These are phyloP conservation scores for Ophonus ardosiacus DNA, from an alignment of 2,888 invertebrate species.

Conservation along the genomic window DNA sequence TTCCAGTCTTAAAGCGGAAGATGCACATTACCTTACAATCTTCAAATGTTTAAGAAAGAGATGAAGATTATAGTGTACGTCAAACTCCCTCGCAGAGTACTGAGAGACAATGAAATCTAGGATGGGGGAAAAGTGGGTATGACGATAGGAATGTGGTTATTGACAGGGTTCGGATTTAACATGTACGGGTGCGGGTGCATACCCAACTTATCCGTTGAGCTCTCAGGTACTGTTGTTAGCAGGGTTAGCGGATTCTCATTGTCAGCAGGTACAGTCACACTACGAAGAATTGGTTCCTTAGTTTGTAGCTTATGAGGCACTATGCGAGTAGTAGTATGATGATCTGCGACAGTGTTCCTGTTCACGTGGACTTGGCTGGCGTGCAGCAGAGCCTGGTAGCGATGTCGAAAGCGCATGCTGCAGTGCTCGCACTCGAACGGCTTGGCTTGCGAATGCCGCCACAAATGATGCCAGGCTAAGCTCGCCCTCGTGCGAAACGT, in stretches of 20 bases:
- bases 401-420: slow-evolving; percentile 74
- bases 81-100: background rate
- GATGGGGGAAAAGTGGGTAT: slow-evolving; percentile 75
- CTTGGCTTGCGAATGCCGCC: slow-evolving; percentile 75
- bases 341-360: slow-evolving; percentile 62
- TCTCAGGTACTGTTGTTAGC: slow-evolving; percentile 72
- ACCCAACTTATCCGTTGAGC: slow-evolving; percentile 73
- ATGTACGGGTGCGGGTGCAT: slow-evolving; percentile 74
- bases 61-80: background rate
- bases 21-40: background rate
- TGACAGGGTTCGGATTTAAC: slow-evolving; percentile 73
- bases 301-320: slow-evolving; percentile 69
- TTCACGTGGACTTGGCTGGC: slow-evolving; percentile 74
- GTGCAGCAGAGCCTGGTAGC: slow-evolving; percentile 77
- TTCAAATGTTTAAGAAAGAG: background rate
- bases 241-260: slow-evolving; percentile 67
- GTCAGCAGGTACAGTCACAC: slow-evolving; percentile 71
- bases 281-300: slow-evolving; percentile 70
- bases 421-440: slow-evolving; percentile 77
- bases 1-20: slow-evolving; percentile 49
- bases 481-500: slow-evolving; percentile 76
- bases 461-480: slow-evolving; percentile 76
- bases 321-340: slow-evolving; percentile 66
- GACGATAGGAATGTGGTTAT: slow-evolving; percentile 75
- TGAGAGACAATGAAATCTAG: slow-evolving; percentile 6